Evolutionary conservation across 2,113 vertebrate genomes (phyloP), one percentile per base, ranked within the genome.

Genomic region (Plecotus auritus): DNA sequence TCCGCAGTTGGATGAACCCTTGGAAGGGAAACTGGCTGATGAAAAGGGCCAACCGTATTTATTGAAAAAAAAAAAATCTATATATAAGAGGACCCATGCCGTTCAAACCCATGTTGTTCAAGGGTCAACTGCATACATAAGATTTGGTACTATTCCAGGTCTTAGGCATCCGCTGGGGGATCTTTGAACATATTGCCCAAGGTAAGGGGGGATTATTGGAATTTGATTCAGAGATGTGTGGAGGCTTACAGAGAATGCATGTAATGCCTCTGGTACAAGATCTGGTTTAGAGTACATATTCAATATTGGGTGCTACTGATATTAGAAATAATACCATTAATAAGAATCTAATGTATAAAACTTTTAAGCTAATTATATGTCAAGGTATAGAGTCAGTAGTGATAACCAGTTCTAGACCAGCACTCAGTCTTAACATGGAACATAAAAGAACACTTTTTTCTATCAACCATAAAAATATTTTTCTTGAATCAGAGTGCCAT

Each of bases 321-420:
- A 88, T 37, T 45, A 86, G 88, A 93, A 78, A 94, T 59, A 84
- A 76, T 88, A 70, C 32, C 22, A 49, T 17, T 86, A 67, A 77
- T 92, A 92, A 88, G 73, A 96, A 64, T 90, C 30, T 47, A 93
- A 69, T 86, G 77, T 10, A 69, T 17, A 54, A 85, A 91, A 90
- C 47, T 88, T 37, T 47, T 78, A 90, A 94, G n/a, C 40, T 92
- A 92, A 91, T 94, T 42, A 32, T 73, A 84, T 89, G 37, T 69
- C 83, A 92, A 85, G 51, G 86, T 89, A 54, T 84, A 42, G 42
- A 96, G 7, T 92, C 35, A 86, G 93, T 92, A 90, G 18, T 90
- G 47, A 91, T 91, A 95, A 91, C 56, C 85, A 61, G 22, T 59
- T 91, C 51, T 86, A 42, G 66, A 89, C 16, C 30, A 94, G 72